A percentile compares a stretch with the other conserved stretches of the same genome.
These are phyloP conservation scores for Enteromius trimaculatus DNA, from an alignment of 2,797 vertebrate genomes.

Conservation along the genomic window DNA sequence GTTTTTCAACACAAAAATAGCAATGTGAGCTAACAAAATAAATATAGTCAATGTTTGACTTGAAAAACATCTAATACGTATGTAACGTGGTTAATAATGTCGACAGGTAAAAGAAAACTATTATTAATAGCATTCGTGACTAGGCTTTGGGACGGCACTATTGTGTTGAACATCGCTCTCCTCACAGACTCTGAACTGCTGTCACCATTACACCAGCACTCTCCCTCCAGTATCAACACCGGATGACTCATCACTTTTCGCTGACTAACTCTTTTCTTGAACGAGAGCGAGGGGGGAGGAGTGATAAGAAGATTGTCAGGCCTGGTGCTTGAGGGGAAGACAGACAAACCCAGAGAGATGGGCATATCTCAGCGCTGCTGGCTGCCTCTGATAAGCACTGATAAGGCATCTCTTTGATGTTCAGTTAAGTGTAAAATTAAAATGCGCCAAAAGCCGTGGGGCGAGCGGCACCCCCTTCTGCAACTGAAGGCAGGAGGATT, in stretches of 20 bases:
- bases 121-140: neutral
- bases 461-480: constrained; percentile 30
- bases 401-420: constrained; percentile 69
- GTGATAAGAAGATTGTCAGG: constrained; percentile 40
- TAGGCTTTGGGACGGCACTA: neutral
- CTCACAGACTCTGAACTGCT: constrained; percentile 11
- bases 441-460: constrained; percentile 63
- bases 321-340: constrained; percentile 29
- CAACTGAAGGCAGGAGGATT: constrained; percentile 43
- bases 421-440: constrained; percentile 73
- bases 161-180: neutral
- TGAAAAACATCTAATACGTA: neutral
- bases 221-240: constrained; percentile 63
- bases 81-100: neutral
- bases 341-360: constrained; percentile 37
- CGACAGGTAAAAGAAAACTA: neutral
- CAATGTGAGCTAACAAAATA: too few species aligned
- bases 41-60: too few species aligned
- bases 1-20: too few species aligned
- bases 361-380: constrained; percentile 52
- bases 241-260: constrained; percentile 61
- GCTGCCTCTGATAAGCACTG: constrained; percentile 64
- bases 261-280: constrained; percentile 57
- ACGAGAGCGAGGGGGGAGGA: constrained; percentile 21
- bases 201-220: constrained; percentile 34